Evolutionary conservation across 2,797 vertebrate genomes (phyloP), one percentile per base, ranked within the genome.

Genomic region (Glyptemys insculpta): DNA sequence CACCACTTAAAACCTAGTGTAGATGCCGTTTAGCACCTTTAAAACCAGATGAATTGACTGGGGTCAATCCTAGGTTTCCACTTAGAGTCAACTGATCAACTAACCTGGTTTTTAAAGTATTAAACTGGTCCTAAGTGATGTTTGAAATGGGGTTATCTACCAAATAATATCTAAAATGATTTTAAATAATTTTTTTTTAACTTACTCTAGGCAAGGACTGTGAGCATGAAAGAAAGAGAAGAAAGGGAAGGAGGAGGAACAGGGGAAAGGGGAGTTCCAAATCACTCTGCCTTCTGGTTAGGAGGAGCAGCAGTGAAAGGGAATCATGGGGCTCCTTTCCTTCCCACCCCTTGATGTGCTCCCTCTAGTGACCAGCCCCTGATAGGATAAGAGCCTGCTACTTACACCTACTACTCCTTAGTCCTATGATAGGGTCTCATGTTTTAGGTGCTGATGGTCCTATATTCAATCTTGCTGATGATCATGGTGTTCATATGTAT

Each of bases 301-400:
- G 94, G 94, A 41, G 47, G 37, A 94, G 9, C 14, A 1, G 29
- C 37, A 52, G 31, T 79, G 47, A 87, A 95, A 89, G 47, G 41
- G 57, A 84, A 12, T 21, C 1, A 15, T 8, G 10, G 11, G 29
- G 78, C 29, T 27, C 41, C 21, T 76, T 76, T 15, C 21, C 41
- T 44, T 76, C 41, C 19, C 68, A 72, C n/a, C 11, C 34, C 65
- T 95, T 47, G 54, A 5, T 88, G 86, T 88, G 92, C 57, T 91
- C 54, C 62, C 78, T 95, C 94, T 93, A 47, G 25, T 49, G 92
- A 25, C 34, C 65, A 92, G 57, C 6, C 34, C 57, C 81, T 88
- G 41, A 87, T 89, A 92, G 89, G 87, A 95, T 86, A 80, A 94
- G 88, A 91, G 68, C 91, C 82, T 82, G 5, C 27, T 84, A 27